Evolutionary conservation across 2,888 invertebrate genomes (phyloP), one percentile per base, ranked within the genome.

Genomic region (Galerucella calmariensis): DNA sequence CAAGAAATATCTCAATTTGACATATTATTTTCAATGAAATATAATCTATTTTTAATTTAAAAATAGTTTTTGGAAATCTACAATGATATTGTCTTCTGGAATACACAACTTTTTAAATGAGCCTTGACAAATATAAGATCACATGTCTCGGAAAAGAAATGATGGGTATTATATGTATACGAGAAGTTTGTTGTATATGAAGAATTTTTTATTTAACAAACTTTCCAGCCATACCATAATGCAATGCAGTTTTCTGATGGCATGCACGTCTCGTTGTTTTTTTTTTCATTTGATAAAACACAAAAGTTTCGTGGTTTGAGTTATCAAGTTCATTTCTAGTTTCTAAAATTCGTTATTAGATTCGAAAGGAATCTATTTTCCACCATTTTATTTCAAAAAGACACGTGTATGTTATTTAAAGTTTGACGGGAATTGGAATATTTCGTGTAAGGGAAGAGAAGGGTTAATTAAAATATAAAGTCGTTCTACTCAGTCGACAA

Each of bases 51-150:
- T 35, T 35, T 35, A 35, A 35, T 35, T 35, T 35, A 35, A 35
- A 35, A 35, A 35, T 8, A 35, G 35, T 35, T 35, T 35, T 35
- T 8, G 5, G 35, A 35, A 35, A 35, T 35, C 35, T 35, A 35
- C 35, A 35, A 35, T 8, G 6, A 35, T 35, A 35, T 35, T 35
- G 12, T 59, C 24, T 59, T 12, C 12, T 11, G 24, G 12, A 59
- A 59, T 27, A 27, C 14, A 59, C 12, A 59, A 59, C 59, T 59
- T 59, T 27, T 14, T 12, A 59, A 59, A 59, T 16, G 59, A 59
- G 20, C 27, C 59, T 14, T 24, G 59, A 59, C 59, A 59, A 59
- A 59, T 27, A 9, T 59, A 10, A 59, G 59, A 59, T 59, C 59
- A 27, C 20, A 59, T 59, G 20, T 59, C 59, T 59, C 59, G 11